Conservation (phyloP, 1,140 invertebrate species). For the Nomia melanderi region DNA sequence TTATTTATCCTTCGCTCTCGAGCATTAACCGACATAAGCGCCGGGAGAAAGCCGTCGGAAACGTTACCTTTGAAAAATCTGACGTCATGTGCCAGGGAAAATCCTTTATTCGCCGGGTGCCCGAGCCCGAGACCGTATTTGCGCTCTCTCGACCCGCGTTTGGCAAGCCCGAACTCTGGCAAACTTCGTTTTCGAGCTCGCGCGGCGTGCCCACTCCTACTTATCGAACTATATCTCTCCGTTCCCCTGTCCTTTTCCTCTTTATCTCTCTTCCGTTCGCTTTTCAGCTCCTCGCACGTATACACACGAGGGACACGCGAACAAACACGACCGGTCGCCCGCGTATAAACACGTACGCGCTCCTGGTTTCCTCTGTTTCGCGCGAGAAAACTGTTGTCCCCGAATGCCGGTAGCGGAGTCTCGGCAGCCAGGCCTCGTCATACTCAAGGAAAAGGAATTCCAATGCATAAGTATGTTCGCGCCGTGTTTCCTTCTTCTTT, state of each 20-base stretch:
- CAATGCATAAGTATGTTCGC: slow-evolving; percentile 57
- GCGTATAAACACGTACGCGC: too few relatives aligned
- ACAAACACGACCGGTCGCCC: neutral
- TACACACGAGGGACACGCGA: neutral
- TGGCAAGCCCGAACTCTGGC: slow-evolving; percentile 56
- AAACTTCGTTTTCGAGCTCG: slow-evolving; percentile 60
- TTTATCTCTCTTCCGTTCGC: slow-evolving; percentile 5
- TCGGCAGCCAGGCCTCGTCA: slow-evolving; percentile 21
- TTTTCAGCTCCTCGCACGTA: neutral
- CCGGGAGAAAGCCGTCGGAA: slow-evolving; percentile 5
- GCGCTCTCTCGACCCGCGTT: slow-evolving; percentile 55
- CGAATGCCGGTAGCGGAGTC: slow-evolving; percentile 24
- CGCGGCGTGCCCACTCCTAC: slow-evolving; percentile 51
- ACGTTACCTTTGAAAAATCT: slow-evolving; percentile 51
- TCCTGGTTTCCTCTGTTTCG: slow-evolving; percentile 1
- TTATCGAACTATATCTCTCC: slow-evolving; percentile 60
- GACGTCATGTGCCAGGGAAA: slow-evolving; percentile 53
- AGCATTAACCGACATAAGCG: neutral
- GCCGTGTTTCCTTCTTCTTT: too few relatives aligned
- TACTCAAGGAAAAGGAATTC: slow-evolving; percentile 43
- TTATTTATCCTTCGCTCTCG: slow-evolving; percentile 18
- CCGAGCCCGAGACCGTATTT: slow-evolving; percentile 55
- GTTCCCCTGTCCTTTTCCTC: neutral
- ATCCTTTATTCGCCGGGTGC: slow-evolving; percentile 60
- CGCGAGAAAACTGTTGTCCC: slow-evolving; percentile 38